Evolutionary conservation across 2,797 vertebrate species (phyloP), one percentile per base, ranked within the genome.

Genomic region (Ctenosaura bakeri): DNA sequence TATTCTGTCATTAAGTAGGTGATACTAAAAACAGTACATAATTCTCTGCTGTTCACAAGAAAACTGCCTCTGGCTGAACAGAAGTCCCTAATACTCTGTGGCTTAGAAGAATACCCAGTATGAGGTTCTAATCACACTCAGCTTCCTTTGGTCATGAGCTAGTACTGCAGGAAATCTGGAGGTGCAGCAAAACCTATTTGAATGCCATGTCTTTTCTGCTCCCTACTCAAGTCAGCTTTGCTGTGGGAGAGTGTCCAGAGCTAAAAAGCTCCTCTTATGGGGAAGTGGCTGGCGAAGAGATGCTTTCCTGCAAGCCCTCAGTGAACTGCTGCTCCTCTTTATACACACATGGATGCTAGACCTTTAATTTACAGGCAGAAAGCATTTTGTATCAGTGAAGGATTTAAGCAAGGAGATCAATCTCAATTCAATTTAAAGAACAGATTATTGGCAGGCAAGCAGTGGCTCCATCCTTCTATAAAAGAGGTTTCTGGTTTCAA

Each of bases 361-460:
- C 32, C 29, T 46, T 83, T 62, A 89, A 89, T 76, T 83, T 77
- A 52, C 81, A 76, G 38, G 71, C 69, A 71, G 1, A 76, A 59
- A 76, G 26, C 13, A 12, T 91, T 92, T 91, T 80, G 42, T 89
- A 76, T 38, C 42, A 0, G 0, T 74, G 76, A 91, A 46, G 14
- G 91, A 90, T 92, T 94, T 91, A 52, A 92, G 87, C 14, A n/a
- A 32, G 3, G 85, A n/a, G 87, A 69, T 13, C 80, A 2, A 87
- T 93, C 93, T 92, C 76, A 88, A 90, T 86, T 90, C 86, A 94
- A 87, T 85, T 90, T 74, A 74, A 74, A 81, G 71, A 84, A 20
- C 81, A 35, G 54, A 42, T 86, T 86, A 73, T 86, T 86, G 84
- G 89, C 77, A 86, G 69, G 42, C 78, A 73, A 74, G 42, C 24